Conservation (phyloP, 2,113 vertebrate genomes). For the Seriola quinqueradiata region DNA sequence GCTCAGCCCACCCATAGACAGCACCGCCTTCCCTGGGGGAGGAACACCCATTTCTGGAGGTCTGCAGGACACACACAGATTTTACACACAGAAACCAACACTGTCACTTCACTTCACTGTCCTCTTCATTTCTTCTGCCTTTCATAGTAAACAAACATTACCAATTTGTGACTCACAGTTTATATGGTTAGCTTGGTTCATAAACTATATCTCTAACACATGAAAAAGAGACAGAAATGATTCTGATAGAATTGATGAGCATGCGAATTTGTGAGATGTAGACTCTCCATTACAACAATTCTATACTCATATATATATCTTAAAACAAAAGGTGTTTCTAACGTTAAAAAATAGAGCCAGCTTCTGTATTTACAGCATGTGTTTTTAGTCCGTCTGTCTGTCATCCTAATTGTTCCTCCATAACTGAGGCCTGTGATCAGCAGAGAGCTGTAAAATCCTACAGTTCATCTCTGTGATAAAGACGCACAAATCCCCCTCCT, state of each 20-base stretch:
- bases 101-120: background rate
- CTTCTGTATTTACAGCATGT: conserved; percentile 19
- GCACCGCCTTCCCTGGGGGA: conserved; percentile 92
- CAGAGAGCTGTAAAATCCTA: conserved; percentile 27
- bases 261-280: background rate
- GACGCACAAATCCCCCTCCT: background rate
- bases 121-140: background rate
- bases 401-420: conserved; percentile 11
- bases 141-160: background rate
- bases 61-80: conserved; percentile 73
- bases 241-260: background rate
- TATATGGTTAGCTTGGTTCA: background rate
- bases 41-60: conserved; percentile 92
- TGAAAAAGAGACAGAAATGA: conserved; percentile 14
- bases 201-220: background rate
- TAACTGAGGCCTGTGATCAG: background rate
- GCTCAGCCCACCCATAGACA: conserved; percentile 95
- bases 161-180: background rate
- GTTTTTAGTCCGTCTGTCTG: background rate
- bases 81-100: background rate
- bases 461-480: background rate
- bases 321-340: background rate
- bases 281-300: conserved; percentile 4
- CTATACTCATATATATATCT: background rate
- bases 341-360: background rate